These are phyloP conservation scores for Anolis apletophallus DNA, from an alignment of 2,797 vertebrate genomes.

Conservation along the genomic window DNA sequence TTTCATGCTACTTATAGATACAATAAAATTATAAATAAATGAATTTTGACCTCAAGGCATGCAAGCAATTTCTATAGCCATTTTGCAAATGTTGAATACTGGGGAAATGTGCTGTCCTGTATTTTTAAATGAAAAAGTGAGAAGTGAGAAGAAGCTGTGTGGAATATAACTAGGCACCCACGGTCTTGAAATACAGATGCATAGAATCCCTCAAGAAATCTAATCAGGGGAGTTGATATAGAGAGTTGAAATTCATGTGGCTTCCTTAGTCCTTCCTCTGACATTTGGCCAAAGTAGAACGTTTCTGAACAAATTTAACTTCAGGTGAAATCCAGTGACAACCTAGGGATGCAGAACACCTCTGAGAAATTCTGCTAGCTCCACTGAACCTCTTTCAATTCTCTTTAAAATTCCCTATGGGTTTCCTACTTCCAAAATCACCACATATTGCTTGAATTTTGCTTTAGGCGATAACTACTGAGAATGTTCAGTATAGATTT, in stretches of 20 bases:
- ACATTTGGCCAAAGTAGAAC: neutral
- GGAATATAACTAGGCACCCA: neutral
- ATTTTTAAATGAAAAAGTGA: neutral
- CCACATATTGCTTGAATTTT: neutral
- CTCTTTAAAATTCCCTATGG: no score
- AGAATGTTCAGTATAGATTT: neutral
- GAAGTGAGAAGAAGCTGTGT: neutral
- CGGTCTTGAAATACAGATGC: neutral
- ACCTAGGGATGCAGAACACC: slow-evolving; percentile 6
- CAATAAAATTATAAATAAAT: neutral
- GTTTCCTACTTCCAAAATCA: neutral
- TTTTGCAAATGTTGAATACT: neutral
- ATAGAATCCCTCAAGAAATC: neutral
- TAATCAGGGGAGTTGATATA: neutral
- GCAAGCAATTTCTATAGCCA: no score
- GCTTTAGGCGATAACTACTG: neutral
- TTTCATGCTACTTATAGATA: neutral
- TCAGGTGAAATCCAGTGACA: neutral
- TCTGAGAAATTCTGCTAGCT: neutral
- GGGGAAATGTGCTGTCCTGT: neutral
- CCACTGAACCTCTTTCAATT: no score
- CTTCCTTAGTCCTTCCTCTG: neutral
- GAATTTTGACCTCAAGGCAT: no score
- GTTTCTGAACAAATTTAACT: neutral
- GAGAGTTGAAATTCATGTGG: slow-evolving; percentile 1